Base-by-base conservation (phyloP, 2,888 invertebrate species). In the Clistopyga incitator region DNA sequence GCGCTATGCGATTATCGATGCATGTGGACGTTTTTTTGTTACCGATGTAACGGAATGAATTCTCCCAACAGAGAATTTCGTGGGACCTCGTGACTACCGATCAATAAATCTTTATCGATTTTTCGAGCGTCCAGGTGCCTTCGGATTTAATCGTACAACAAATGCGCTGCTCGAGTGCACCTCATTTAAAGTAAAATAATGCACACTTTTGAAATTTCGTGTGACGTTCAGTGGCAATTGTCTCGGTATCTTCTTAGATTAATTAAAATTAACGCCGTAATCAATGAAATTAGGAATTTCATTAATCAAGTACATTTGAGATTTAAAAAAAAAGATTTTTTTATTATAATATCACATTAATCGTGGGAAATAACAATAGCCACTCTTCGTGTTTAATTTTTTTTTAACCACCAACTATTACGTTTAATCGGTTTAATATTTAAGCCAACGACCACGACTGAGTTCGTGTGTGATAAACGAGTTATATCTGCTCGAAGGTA, bases 31-130 rank as follows among this genome's bases (percentile, higher is more conserved):
- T n/a, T n/a, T n/a, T n/a, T n/a, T n/a, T n/a, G n/a, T n/a, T n/a
- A n/a, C n/a, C n/a, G n/a, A n/a, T n/a, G n/a, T n/a, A n/a, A n/a
- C n/a, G n/a, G n/a, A n/a, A n/a, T n/a, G n/a, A n/a, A n/a, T n/a
- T n/a, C n/a, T n/a, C n/a, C 29, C 29, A 29, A 29, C 29, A 29
- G 29, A 29, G 3, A 29, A 29, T 61, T 75, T 79, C 79, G 75
- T 76, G 76, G 71, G 72, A 80, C 80, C 80, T 83, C 83, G 80
- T 68, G 83, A 80, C 67, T 47, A 47, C 76, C 42, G 61, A 80
- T 83, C 83, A 77, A 83, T 83, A 80, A 83, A 56, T 68, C 80
- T 83, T 77, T 77, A 77, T 77, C 71, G 82, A 82, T 79, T 75
- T 65, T 75, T 78, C 70, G 70, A 82, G 64, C 3, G n/a, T n/a